These are phyloP conservation scores for Caenorhabditis sp. DNA, from an alignment of 2,888 invertebrate genomes.

Conservation along the genomic window DNA sequence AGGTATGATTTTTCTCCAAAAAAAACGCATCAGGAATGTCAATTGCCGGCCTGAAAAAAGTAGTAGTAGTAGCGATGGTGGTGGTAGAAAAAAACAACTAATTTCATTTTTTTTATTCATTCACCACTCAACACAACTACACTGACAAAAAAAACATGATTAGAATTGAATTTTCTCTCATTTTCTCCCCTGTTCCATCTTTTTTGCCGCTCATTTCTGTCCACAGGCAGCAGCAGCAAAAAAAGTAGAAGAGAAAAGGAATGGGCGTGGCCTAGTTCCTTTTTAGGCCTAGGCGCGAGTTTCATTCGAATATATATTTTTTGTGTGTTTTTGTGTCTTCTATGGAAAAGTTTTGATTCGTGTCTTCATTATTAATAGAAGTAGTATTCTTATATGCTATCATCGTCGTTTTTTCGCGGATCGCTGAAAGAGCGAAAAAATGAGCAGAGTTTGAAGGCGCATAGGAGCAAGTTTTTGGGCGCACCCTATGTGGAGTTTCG, in stretches of 20 bases:
- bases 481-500: constrained; percentile 25
- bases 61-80: no score
- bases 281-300: neutral
- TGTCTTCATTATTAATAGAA: neutral
- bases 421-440: constrained; percentile 43
- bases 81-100: neutral
- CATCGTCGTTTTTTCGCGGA: constrained; percentile 41
- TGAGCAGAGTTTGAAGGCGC: constrained; percentile 30
- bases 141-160: neutral
- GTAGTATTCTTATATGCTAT: no score
- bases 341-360: neutral
- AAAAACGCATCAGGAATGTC: neutral
- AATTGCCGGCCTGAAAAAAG: no score
- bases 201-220: neutral
- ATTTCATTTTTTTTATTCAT: neutral
- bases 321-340: neutral
- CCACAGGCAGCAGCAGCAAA: no score
- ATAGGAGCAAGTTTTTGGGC: constrained; percentile 29
- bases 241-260: no score
- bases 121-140: neutral
- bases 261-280: constrained; percentile 1
- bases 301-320: neutral
- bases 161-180: neutral
- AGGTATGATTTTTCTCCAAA: neutral
- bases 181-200: neutral